Percentiles rank a stretch among this genome's conserved stretches.
phyloP scores from a whole-genome alignment of 2,888 invertebrate species.

The Luperina testacea region DNA sequence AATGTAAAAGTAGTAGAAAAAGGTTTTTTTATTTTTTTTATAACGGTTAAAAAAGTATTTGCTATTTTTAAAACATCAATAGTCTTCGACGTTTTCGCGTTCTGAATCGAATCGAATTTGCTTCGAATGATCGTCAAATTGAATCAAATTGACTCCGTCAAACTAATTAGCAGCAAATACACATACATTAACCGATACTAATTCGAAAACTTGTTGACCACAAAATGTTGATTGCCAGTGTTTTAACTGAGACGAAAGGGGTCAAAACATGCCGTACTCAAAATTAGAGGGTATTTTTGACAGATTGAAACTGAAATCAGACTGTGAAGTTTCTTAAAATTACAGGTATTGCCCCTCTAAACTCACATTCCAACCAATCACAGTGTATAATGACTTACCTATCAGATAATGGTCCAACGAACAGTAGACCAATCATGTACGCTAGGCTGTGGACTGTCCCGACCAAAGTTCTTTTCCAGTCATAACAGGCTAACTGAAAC shows the following conservation, averaged over 20 bases:
- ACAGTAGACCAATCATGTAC: slow-evolving; percentile 92
- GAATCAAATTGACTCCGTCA: neutral
- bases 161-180: neutral
- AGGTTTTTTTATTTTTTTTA: neutral
- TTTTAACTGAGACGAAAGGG: neutral
- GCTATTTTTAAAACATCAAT: neutral
- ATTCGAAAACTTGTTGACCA: neutral
- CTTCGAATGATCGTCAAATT: neutral
- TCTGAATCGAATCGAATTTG: slow-evolving; percentile 4
- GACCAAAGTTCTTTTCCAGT: slow-evolving; percentile 93
- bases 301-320: neutral
- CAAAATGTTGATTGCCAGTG: neutral
- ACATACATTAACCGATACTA: neutral
- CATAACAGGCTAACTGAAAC: slow-evolving; percentile 91
- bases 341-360: neutral
- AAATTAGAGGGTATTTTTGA: neutral
- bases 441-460: slow-evolving; percentile 93
- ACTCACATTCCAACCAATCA: neutral
- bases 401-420: slow-evolving; percentile 93
- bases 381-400: slow-evolving; percentile 83
- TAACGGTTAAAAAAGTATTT: neutral
- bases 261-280: neutral
- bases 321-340: neutral
- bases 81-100: neutral
- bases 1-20: too few relatives aligned